Evolutionary conservation across 2,888 invertebrate species (phyloP), one percentile per base, ranked within the genome.

Genomic region (Eledona agricola): DNA sequence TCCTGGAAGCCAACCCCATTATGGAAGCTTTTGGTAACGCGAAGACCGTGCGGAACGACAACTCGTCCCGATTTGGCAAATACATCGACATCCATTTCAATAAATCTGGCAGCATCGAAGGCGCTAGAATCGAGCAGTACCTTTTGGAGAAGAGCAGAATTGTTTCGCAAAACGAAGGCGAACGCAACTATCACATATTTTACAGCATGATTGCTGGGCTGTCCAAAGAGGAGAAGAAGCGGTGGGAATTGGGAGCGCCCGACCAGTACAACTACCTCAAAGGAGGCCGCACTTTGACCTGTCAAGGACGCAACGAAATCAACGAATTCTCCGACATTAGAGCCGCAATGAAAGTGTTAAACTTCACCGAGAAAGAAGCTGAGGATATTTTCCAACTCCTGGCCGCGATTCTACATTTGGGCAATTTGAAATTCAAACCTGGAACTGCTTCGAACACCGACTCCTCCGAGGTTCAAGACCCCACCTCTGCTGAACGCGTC

Each of bases 1-100:
- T 97, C 52, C 84, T 97, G 59, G 96, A 96, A 77, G 92, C 96
- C 0, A 97, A 97, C 81, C 96, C 96, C 0, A 93, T 97, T 62
- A 80, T 97, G 70, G 96, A 97, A 83, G 96, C 96, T 1, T 97
- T 97, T 72, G 96, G 96, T 45, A 97, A 97, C 78, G 96, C 96
- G 0, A 96, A 95, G 79, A 97, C 96, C 0, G 89, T 95, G 5
- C 83, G 92, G 42, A 97, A 97, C 72, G 96, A 97, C 74, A 97
- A 97, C 76, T 96, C 96, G 0, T 96, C 96, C 9, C 82, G 97
- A 58, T 97, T 97, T 70, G 96, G 96, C 42, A 96, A 96, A 78
- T 97, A 95, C 73, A 70, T 70, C 28, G 68, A 71, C 43, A 66
- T 72, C 3, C 62, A 66, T 58, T 72, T 72, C 56, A 91, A 87